Evolutionary conservation across 2,797 vertebrate species (phyloP).

Genomic region (Neostethus bicornis): DNA sequence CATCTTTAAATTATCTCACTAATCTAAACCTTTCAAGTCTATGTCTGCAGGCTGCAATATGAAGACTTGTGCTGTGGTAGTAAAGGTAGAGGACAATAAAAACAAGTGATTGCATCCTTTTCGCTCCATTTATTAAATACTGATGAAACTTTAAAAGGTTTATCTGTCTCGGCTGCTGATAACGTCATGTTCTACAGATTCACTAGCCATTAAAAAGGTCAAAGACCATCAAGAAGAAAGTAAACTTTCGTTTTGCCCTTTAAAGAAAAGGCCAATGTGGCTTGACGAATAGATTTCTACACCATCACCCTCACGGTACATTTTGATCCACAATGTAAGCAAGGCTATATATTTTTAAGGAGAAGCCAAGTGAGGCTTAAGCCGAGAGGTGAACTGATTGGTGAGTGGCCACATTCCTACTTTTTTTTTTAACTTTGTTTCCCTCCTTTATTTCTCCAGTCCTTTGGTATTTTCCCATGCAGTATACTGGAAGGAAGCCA

Average conservation of each 20-base stretch:
- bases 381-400: too few species aligned
- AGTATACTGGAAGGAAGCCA: constrained; percentile 85
- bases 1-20: not conserved
- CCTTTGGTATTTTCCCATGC: constrained; percentile 94
- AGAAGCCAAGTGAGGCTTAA: constrained; percentile 40
- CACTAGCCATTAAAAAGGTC: not conserved
- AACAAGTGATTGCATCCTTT: not conserved
- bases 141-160: not conserved
- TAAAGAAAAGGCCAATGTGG: constrained; percentile 5
- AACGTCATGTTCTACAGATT: not conserved
- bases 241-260: constrained; percentile 12
- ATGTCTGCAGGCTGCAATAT: not conserved
- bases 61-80: not conserved
- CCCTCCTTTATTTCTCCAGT: constrained; percentile 46
- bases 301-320: constrained; percentile 29
- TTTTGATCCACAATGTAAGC: constrained; percentile 22
- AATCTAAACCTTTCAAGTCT: not conserved
- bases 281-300: constrained; percentile 1
- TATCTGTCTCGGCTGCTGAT: not conserved
- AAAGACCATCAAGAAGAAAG: constrained; percentile 8
- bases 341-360: constrained; percentile 26
- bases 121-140: not conserved
- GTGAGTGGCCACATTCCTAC: constrained; percentile 50
- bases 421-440: constrained; percentile 54
- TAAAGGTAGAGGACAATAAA: not conserved